Base-by-base conservation (phyloP, 2,797 vertebrate species). In the Perodicticus potto region DNA sequence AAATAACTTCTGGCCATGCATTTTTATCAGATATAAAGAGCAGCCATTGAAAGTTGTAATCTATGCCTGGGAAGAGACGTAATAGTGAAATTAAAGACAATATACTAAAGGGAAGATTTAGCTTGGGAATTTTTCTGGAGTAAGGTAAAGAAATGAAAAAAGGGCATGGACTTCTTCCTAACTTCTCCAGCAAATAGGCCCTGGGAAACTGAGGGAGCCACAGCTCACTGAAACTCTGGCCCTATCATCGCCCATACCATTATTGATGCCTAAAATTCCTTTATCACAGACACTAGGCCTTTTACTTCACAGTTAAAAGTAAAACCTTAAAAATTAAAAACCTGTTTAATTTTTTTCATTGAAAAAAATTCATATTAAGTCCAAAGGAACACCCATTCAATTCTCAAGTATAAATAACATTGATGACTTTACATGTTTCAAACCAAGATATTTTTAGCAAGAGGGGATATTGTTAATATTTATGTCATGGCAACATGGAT, bases 271-370 rank as follows among this genome's bases (percentile, higher is more conserved):
- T 57, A 69, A 49, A 78, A 63, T 43, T 59, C 43, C 11, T 81
- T 86, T 45, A 85, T 32, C 32, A 55, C 65, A 1, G 22, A 69
- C 34, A 69, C 29, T 32, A 29, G 43, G 23, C 65, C 4, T 78
- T 63, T n/a, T 34, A 70, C 17, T 80, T 34, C 14, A 12, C 4
- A 43, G 16, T 20, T 29, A 72, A 20, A 81, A 16, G 9, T 53
- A 67, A 55, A 80, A 80, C 7, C 20, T 80, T 95, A 74, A 67
- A 80, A 40, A 1, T 7, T n/a, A 95, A 37, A 49, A 49, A 83
- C 16, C 6, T 32, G 3, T 7, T 70, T 40, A 27, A 73, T 67
- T 22, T 25, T 72, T 74, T 89, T 65, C 73, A 63, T 4, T 43
- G 25, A 67, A 67, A 76, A 63, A 63, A 63, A 82, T 25, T 74